phyloP scores from a whole-genome alignment of 2,113 vertebrate species.

The Otus sunia region DNA sequence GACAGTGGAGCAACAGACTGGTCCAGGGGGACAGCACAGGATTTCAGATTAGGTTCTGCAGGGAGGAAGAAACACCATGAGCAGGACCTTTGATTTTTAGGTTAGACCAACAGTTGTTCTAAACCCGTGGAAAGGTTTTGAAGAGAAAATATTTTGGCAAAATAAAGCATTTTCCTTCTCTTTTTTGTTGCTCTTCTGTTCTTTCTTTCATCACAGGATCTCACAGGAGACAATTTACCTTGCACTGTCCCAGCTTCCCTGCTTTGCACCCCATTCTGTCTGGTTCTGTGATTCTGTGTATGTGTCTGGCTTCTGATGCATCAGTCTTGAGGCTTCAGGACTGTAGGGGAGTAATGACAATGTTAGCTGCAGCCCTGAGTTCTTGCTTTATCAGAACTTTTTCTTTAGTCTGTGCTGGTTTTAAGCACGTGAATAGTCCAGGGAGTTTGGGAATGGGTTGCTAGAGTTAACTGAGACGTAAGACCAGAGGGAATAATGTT shows the following conservation, averaged over 20 bases:
- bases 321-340: not conserved
- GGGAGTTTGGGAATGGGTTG: constrained; percentile 46
- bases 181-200: not conserved
- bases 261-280: not conserved
- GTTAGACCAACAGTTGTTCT: not conserved
- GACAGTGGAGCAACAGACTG: not conserved
- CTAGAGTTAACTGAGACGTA: not conserved
- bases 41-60: not conserved
- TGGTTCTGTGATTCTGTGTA: not conserved
- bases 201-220: not conserved
- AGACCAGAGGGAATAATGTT: constrained; percentile 43
- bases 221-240: not conserved
- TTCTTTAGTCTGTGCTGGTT: not conserved
- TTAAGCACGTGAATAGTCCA: not conserved
- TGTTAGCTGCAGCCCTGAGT: not conserved
- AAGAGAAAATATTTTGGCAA: not conserved
- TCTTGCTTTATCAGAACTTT: not conserved
- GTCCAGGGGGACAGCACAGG: not conserved
- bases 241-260: not conserved
- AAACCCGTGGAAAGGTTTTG: not conserved
- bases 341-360: not conserved
- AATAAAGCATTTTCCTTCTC: not conserved
- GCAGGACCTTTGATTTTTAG: not conserved
- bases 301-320: not conserved
- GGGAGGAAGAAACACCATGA: not conserved